Conservation (phyloP, 2,797 vertebrate species). For the Furcifer pardalis region DNA sequence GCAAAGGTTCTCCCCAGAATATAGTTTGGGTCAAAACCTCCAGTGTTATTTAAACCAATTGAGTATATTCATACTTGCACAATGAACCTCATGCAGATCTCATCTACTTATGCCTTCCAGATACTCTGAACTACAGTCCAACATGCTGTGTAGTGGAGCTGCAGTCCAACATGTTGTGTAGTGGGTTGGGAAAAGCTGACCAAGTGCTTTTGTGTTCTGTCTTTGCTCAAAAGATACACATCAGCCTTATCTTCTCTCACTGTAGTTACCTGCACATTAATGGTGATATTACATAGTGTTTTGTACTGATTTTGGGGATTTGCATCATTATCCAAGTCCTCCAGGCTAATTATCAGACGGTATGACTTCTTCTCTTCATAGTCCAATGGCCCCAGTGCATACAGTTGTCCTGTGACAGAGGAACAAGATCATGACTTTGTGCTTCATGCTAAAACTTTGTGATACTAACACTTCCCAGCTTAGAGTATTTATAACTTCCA, state of each 20-base stretch:
- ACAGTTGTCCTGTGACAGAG: slow-evolving; percentile 61
- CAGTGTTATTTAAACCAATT: not conserved
- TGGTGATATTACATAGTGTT: slow-evolving; percentile 59
- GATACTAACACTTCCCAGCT: not conserved
- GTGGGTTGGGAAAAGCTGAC: not conserved
- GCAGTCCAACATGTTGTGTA: not conserved
- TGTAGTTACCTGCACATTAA: slow-evolving; percentile 73
- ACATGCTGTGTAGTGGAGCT: not conserved
- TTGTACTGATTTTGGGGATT: slow-evolving; percentile 27
- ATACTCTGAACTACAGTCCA: not conserved
- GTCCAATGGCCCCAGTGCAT: slow-evolving; percentile 66
- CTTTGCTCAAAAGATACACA: not conserved
- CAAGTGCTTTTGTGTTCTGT: not conserved
- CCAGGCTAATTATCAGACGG: slow-evolving; percentile 65
- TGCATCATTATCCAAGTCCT: slow-evolving; percentile 70
- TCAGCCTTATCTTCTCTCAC: not conserved
- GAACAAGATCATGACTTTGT: not conserved
- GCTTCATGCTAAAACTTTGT: not conserved
- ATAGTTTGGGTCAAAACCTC: not conserved
- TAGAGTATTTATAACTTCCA: too few species aligned
- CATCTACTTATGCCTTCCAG: not conserved
- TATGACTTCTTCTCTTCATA: slow-evolving; percentile 64
- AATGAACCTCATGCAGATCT: not conserved
- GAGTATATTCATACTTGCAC: too few species aligned
- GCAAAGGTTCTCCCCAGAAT: not conserved